phyloP scores from a whole-genome alignment of 2,888 invertebrate genomes.

The Serrognathus titanus region DNA sequence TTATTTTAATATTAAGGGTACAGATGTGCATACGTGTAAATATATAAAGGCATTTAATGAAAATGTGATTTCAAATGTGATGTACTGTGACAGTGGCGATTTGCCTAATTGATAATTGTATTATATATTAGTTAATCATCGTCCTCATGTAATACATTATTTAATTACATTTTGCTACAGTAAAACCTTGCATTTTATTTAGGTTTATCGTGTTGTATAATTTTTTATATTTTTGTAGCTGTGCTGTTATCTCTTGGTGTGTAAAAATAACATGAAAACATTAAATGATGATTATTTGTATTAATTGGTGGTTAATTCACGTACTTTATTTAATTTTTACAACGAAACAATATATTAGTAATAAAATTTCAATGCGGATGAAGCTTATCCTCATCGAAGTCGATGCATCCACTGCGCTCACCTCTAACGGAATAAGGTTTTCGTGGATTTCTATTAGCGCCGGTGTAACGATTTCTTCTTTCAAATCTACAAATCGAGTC shows the following conservation, averaged over 20 bases:
- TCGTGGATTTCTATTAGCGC: conserved; percentile 35
- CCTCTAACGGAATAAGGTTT: conserved; percentile 22
- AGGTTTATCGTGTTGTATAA: no score
- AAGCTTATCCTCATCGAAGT: background rate
- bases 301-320: no score
- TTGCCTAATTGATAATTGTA: conserved; percentile 6
- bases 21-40: background rate
- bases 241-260: no score
- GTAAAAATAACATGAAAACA: no score
- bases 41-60: conserved; percentile 7
- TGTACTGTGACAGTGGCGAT: conserved; percentile 5
- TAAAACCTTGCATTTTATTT: no score
- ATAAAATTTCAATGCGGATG: no score
- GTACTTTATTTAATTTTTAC: no score
- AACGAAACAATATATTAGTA: no score
- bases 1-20: conserved; percentile 1
- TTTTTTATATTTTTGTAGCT: no score
- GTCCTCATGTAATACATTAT: no score
- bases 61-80: conserved; percentile 9
- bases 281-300: no score
- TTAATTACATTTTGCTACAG: no score
- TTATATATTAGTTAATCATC: background rate
- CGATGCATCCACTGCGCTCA: background rate
- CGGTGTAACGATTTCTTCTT: conserved; percentile 42
- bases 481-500: conserved; percentile 30